These are phyloP conservation scores for Philopotamus ludificatus DNA, from an alignment of 1,140 invertebrate genomes.

Conservation along the genomic window DNA sequence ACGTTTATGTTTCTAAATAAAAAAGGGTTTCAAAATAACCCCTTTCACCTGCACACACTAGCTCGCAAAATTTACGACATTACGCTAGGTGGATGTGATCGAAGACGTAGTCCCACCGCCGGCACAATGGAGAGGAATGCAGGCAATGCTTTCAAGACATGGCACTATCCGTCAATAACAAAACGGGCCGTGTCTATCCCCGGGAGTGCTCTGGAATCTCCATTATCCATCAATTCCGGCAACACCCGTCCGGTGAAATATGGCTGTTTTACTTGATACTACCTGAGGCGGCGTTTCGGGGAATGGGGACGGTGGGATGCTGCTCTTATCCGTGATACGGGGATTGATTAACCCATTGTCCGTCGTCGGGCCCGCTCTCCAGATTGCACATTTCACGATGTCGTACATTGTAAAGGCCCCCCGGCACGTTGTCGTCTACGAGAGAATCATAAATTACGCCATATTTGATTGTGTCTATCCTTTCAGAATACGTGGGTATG, in stretches of 20 bases:
- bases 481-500: too few species aligned
- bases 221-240: constrained; percentile 2
- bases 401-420: background rate
- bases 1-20: too few species aligned
- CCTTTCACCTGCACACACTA: too few species aligned
- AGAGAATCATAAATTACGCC: constrained; percentile 2
- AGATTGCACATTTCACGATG: constrained; percentile 4
- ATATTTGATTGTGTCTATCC: background rate
- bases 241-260: background rate
- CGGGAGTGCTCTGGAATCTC: background rate
- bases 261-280: background rate
- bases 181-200: background rate
- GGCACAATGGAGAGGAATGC: background rate
- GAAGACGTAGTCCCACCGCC: too few species aligned
- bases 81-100: too few species aligned
- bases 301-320: too few species aligned
- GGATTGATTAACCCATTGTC: constrained; percentile 1
- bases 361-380: background rate
- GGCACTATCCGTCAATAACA: constrained; percentile 6
- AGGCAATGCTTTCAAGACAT: background rate
- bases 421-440: background rate
- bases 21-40: too few species aligned
- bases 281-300: background rate
- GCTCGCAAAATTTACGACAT: too few species aligned
- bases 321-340: too few species aligned